Evolutionary conservation across 2,797 vertebrate species (phyloP), one percentile per base, ranked within the genome.

Genomic region (Argyrosomus regius): DNA sequence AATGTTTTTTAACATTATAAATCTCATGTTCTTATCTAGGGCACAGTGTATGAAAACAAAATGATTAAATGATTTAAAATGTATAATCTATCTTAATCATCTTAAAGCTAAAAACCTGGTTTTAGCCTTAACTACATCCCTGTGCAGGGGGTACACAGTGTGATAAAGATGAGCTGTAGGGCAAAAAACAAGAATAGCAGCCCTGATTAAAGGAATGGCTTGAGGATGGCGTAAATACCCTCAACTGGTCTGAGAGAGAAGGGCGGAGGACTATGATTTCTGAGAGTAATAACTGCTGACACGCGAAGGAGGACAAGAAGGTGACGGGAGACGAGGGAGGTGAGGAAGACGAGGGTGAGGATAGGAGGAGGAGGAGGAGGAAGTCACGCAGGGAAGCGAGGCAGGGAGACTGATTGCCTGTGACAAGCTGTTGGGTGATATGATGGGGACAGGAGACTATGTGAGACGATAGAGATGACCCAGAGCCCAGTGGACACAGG

Each of bases 351-450:
- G 72, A 81, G 83, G 77, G 62, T 3, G 58, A 75, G 61, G 86
- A 80, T 65, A 78, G 49, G 66, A 77, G 50, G 76, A 79, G 50
- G 61, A 78, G 52, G 75, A 74, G 56, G 75, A 71, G 81, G 78
- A 63, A 62, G 84, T 65, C 22, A 57, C 20, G 83, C 68, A 18
- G 88, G 12, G 85, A 82, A 57, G 88, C 35, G 64, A 79, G 79
- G 81, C 68, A 13, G 41, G 54, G 65, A 88, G 79, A 78, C 86
- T 93, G 91, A 95, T 95, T 88, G 91, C 60, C 81, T 93, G 88
- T 91, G 94, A 95, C 94, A 95, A 91, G 94, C 88, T 93, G 93
- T 93, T 90, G 87, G 87, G 88, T 93, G 94, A 94, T 92, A 93
- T 90, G 91, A 93, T 88, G 89, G 88, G 82, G 90, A 93, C 89